These are phyloP conservation scores for Syrmaticus mikado DNA, from an alignment of 2,113 vertebrate genomes.

Conservation along the genomic window DNA sequence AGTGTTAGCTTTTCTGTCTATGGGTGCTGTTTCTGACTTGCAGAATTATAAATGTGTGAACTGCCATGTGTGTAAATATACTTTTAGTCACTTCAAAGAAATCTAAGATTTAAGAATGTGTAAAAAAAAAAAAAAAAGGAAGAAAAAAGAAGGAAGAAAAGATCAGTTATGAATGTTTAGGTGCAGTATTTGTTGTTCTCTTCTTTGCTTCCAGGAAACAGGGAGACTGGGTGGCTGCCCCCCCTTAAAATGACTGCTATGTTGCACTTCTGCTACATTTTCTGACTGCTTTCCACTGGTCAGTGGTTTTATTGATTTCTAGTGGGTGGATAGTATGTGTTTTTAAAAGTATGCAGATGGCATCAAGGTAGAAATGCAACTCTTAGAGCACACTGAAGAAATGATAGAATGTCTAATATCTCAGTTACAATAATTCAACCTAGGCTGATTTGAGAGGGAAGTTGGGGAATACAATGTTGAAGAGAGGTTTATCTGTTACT, in stretches of 20 bases:
- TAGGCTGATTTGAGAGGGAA: neutral
- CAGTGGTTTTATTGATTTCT: neutral
- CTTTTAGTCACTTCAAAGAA: neutral
- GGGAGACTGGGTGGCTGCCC: neutral
- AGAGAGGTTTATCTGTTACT: neutral
- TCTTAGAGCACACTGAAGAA: neutral
- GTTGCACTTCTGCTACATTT: neutral
- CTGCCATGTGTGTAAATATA: neutral
- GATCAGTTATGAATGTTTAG: accelerated
- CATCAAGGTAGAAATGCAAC: neutral
- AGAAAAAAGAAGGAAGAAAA: neutral
- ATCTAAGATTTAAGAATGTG: neutral
- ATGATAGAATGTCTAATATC: neutral
- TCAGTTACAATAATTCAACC: neutral
- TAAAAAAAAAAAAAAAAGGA: neutral
- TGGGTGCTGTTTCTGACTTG: neutral
- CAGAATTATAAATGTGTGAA: neutral
- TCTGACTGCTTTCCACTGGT: neutral
- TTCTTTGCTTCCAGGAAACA: neutral
- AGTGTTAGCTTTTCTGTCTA: neutral
- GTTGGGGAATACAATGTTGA: neutral
- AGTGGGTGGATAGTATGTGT: neutral
- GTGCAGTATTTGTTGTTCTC: neutral
- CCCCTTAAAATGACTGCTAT: neutral
- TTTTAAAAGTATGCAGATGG: neutral